Evolutionary conservation across 1,140 invertebrate genomes (phyloP).

Genomic region (Zaprionus tsacasi): DNA sequence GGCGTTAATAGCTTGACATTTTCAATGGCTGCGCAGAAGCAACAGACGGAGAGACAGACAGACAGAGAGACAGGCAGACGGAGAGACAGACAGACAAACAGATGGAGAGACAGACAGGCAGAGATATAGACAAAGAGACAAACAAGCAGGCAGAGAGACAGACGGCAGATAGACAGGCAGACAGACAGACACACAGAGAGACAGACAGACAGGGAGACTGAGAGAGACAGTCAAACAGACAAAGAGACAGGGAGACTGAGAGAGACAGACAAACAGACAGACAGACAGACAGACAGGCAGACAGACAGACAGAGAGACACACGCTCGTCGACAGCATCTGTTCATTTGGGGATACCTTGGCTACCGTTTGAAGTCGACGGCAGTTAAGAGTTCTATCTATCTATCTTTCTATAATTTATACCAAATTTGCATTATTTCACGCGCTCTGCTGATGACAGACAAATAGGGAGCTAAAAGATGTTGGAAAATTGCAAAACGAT

Average conservation of each 20-base stretch:
- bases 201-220: neutral
- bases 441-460: neutral
- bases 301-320: too few relatives aligned
- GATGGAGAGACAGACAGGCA: neutral
- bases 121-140: too few relatives aligned
- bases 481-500: conserved; percentile 54
- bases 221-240: too few relatives aligned
- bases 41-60: conserved; percentile 22
- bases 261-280: neutral
- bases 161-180: neutral
- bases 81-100: neutral
- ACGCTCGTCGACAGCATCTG: conserved; percentile 38
- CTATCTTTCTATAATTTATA: neutral
- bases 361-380: conserved; percentile 62
- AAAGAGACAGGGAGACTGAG: neutral
- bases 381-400: conserved; percentile 17
- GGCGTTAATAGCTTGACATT: conserved; percentile 81
- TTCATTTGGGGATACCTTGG: conserved; percentile 51
- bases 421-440: conserved; percentile 45
- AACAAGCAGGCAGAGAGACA: neutral
- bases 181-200: neutral
- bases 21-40: conserved; percentile 62
- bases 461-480: conserved; percentile 19
- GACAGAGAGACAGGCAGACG: neutral
- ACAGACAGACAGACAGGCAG: conserved; percentile 10